Conservation (phyloP, 2,888 invertebrate genomes). For the Meghimatium bilineatum region DNA sequence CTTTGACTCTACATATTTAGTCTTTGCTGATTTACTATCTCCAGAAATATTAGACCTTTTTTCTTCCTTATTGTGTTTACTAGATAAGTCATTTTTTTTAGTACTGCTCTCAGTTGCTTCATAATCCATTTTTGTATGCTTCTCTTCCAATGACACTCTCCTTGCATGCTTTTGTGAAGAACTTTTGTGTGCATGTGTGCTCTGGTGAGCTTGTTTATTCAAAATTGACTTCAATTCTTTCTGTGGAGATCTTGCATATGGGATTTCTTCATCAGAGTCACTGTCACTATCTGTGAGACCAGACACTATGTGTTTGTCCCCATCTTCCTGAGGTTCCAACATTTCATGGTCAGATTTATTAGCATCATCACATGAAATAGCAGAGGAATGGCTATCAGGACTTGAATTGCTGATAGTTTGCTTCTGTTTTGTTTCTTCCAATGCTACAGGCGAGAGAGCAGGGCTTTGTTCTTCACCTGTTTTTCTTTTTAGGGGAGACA, state of each 20-base stretch:
- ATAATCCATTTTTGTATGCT: not conserved
- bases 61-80: conserved; percentile 2
- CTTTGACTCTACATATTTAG: conserved; percentile 11
- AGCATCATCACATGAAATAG: conserved; percentile 6
- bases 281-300: conserved; percentile 48
- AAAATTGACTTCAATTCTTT: conserved; percentile 28
- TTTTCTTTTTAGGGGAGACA: conserved; percentile 39
- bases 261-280: conserved; percentile 43
- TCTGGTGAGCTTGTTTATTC: conserved; percentile 9
- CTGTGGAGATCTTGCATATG: conserved; percentile 20
- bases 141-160: conserved; percentile 8
- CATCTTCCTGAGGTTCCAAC: conserved; percentile 11
- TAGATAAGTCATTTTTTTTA: not conserved
- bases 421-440: conserved; percentile 15
- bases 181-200: not conserved
- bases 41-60: not conserved
- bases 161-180: not conserved
- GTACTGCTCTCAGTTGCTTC: not conserved
- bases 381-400: conserved; percentile 4
- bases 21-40: not conserved
- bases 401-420: conserved; percentile 24
- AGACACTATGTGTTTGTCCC: conserved; percentile 37
- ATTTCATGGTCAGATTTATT: conserved; percentile 41
- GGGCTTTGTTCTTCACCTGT: conserved; percentile 28
- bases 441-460: not conserved